These are phyloP conservation scores for Vannuccia rotundouncinata DNA, from an alignment of 2,888 invertebrate genomes.

Conservation along the genomic window DNA sequence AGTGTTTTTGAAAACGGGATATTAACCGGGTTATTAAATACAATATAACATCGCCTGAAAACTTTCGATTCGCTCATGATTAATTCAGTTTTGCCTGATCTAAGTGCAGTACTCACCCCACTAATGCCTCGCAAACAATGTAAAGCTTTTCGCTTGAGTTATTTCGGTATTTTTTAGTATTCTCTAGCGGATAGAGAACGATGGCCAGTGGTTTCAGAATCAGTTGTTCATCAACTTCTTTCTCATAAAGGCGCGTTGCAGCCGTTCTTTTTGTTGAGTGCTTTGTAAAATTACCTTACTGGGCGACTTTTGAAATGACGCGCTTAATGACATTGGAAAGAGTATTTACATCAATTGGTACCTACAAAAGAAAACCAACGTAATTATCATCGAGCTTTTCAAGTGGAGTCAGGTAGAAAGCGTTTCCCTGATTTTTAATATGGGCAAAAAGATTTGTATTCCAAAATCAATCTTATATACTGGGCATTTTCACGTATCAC, in stretches of 20 bases:
- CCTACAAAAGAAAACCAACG: not conserved
- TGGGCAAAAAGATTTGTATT: too few relatives aligned
- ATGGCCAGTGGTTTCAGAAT: not conserved
- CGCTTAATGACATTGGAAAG: not conserved
- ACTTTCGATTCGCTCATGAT: not conserved
- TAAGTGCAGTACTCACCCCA: not conserved
- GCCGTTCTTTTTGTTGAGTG: not conserved
- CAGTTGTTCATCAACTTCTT: not conserved
- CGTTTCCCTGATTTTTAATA: too few relatives aligned
- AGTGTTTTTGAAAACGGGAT: not conserved
- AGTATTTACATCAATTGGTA: not conserved
- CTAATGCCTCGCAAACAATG: not conserved
- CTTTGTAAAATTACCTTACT: not conserved
- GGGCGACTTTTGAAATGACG: not conserved
- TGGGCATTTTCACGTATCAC: too few relatives aligned
- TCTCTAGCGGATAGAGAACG: not conserved
- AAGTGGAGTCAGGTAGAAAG: too few relatives aligned
- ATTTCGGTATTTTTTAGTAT: not conserved
- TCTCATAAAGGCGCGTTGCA: not conserved
- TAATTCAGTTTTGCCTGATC: not conserved
- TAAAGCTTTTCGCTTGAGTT: not conserved
- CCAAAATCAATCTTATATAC: too few relatives aligned
- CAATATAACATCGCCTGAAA: not conserved
- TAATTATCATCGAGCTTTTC: too few relatives aligned
- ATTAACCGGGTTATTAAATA: not conserved